Evolutionary conservation across 2,888 invertebrate genomes (phyloP).

Genomic region (Macroteleia sp.): DNA sequence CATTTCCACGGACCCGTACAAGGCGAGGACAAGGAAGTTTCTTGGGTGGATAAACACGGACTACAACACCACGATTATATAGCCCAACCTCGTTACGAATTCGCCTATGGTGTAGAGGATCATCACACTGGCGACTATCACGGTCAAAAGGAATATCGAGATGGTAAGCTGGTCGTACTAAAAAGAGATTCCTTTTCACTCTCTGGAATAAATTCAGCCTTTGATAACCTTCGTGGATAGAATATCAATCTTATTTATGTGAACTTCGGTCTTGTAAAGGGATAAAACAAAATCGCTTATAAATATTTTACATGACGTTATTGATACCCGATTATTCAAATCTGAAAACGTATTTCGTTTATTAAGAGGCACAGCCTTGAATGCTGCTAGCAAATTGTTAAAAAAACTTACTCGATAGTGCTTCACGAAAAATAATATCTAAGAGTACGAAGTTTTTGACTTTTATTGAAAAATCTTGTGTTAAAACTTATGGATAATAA

Average conservation of each 20-base stretch:
- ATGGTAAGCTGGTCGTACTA: slow-evolving; percentile 74
- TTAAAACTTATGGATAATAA: no score
- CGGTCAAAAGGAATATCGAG: slow-evolving; percentile 83
- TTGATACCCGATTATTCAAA: slow-evolving; percentile 17
- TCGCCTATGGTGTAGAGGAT: slow-evolving; percentile 80
- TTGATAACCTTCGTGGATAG: slow-evolving; percentile 26
- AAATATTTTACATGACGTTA: slow-evolving; percentile 26
- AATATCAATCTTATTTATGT: slow-evolving; percentile 28
- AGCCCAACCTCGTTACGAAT: slow-evolving; percentile 80
- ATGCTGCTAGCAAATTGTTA: neutral
- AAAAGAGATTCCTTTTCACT: slow-evolving; percentile 28
- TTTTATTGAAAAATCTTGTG: no score
- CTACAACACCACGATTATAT: slow-evolving; percentile 80
- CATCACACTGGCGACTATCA: slow-evolving; percentile 83
- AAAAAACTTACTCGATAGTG: no score
- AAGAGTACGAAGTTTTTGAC: no score
- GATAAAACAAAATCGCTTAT: slow-evolving; percentile 19
- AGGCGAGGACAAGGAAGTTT: slow-evolving; percentile 76
- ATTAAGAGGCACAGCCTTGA: neutral
- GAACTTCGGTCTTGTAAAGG: neutral
- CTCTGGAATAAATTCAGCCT: slow-evolving; percentile 16
- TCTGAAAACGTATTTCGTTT: neutral
- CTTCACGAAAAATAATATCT: no score
- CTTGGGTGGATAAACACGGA: slow-evolving; percentile 80
- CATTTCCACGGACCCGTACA: slow-evolving; percentile 80